These are phyloP conservation scores for Timandra comae DNA, from an alignment of 2,888 invertebrate genomes.

Conservation along the genomic window DNA sequence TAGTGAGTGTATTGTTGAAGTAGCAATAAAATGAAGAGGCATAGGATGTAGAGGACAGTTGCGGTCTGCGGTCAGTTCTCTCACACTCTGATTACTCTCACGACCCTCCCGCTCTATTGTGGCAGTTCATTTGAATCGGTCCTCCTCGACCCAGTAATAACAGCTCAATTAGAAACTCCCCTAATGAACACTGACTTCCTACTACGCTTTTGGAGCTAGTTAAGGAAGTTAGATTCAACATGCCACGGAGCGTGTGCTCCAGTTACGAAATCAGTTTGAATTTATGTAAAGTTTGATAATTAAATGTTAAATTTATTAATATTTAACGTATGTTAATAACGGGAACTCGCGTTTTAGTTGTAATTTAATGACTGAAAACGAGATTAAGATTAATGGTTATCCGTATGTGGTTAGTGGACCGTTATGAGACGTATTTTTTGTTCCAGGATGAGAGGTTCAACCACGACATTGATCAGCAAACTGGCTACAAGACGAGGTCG, in stretches of 20 bases:
- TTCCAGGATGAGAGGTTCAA: constrained; percentile 85
- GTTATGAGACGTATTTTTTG: too few relatives aligned
- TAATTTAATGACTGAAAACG: too few relatives aligned
- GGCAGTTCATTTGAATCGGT: constrained; percentile 24
- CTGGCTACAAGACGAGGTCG: constrained; percentile 94
- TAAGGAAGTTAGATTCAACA: too few relatives aligned
- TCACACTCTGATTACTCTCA: constrained; percentile 38
- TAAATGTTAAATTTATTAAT: too few relatives aligned
- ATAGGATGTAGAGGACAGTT: constrained; percentile 26
- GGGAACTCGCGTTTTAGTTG: too few relatives aligned
- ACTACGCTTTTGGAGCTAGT: not conserved
- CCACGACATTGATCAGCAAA: constrained; percentile 94
- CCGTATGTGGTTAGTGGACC: too few relatives aligned
- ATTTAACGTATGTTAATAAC: too few relatives aligned
- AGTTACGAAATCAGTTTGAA: too few relatives aligned
- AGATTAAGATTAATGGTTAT: too few relatives aligned
- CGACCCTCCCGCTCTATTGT: constrained; percentile 34
- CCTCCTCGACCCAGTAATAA: constrained; percentile 21
- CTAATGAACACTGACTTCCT: constrained; percentile 7
- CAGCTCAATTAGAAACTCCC: constrained; percentile 24
- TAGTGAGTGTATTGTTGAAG: constrained; percentile 21
- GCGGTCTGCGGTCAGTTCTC: constrained; percentile 41
- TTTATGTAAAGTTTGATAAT: too few relatives aligned
- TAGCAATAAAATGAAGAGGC: constrained; percentile 29
- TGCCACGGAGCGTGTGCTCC: too few relatives aligned